Conservation (phyloP, 1,140 invertebrate species). For the Rhyzopertha dominica region DNA sequence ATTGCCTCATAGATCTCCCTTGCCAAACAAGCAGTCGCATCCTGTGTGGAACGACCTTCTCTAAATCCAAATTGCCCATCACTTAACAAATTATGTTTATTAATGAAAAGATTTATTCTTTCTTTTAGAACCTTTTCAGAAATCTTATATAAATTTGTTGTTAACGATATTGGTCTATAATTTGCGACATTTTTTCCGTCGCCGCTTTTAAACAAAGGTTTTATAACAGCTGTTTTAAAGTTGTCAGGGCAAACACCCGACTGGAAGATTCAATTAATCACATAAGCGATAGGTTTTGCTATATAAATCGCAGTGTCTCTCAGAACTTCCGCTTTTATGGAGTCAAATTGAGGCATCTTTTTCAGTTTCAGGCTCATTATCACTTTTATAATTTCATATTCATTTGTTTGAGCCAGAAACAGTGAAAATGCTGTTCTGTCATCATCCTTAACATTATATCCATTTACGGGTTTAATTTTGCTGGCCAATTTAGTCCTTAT, state of each 20-base stretch:
- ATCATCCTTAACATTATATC: no score
- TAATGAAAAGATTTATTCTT: constrained; percentile 8
- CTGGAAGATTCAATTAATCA: constrained; percentile 13
- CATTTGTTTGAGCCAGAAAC: constrained; percentile 2
- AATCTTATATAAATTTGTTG: constrained; percentile 19
- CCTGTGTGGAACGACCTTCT: constrained; percentile 9
- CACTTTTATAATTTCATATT: constrained; percentile 2
- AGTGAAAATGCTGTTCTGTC: background rate
- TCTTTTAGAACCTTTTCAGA: constrained; percentile 15
- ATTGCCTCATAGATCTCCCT: constrained; percentile 3
- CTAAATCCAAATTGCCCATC: constrained; percentile 9
- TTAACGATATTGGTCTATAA: constrained; percentile 19
- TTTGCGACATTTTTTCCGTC: constrained; percentile 10
- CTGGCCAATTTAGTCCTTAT: background rate
- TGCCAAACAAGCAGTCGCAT: constrained; percentile 7
- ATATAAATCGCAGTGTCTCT: constrained; percentile 14
- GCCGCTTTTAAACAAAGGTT: constrained; percentile 14
- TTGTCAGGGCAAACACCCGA: constrained; percentile 11
- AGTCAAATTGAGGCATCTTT: constrained; percentile 10
- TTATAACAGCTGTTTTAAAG: constrained; percentile 17
- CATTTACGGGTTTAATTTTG: no score
- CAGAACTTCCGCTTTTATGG: constrained; percentile 8
- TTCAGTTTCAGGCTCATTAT: constrained; percentile 10
- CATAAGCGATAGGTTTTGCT: background rate
- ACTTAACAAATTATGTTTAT: constrained; percentile 10